A percentile compares a stretch with the other conserved stretches of the same genome.
These are phyloP conservation scores for Drosophila nebulosa DNA, from an alignment of 1,140 invertebrate species.

Conservation along the genomic window DNA sequence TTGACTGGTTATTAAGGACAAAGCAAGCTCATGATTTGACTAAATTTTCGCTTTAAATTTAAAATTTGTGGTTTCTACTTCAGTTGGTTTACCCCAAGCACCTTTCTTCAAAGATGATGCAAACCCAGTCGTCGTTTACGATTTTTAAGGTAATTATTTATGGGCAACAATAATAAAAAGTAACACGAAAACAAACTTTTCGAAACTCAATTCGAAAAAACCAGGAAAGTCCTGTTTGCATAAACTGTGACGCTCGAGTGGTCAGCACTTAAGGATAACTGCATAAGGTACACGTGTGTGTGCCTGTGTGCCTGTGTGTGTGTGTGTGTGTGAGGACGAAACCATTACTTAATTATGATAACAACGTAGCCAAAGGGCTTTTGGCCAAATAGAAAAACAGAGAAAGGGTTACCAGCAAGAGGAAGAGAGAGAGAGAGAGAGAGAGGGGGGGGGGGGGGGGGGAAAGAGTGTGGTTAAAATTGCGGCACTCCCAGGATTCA, in stretches of 20 bases:
- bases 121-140: conserved; percentile 14
- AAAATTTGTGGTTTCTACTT: too few relatives aligned
- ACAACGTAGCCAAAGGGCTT: conserved; percentile 36
- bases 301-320: conserved; percentile 7
- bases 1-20: too few relatives aligned
- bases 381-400: conserved; percentile 40
- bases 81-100: too few relatives aligned
- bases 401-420: conserved; percentile 43
- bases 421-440: not conserved
- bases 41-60: too few relatives aligned
- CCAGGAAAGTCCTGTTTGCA: conserved; percentile 47
- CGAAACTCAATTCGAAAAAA: conserved; percentile 52
- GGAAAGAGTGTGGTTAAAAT: conserved; percentile 30
- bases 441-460: conserved; percentile 32
- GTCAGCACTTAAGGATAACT: conserved; percentile 58
- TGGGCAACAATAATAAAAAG: conserved; percentile 28
- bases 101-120: not conserved
- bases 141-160: conserved; percentile 56
- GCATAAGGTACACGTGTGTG: conserved; percentile 12
- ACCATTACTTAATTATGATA: conserved; percentile 77
- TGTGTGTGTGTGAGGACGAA: conserved; percentile 32
- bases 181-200: conserved; percentile 19
- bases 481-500: conserved; percentile 54
- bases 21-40: too few relatives aligned
- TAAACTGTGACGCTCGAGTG: conserved; percentile 61